Evolutionary conservation across 2,113 vertebrate genomes (phyloP), one percentile per base, ranked within the genome.

Genomic region (Capreolus pygargus): DNA sequence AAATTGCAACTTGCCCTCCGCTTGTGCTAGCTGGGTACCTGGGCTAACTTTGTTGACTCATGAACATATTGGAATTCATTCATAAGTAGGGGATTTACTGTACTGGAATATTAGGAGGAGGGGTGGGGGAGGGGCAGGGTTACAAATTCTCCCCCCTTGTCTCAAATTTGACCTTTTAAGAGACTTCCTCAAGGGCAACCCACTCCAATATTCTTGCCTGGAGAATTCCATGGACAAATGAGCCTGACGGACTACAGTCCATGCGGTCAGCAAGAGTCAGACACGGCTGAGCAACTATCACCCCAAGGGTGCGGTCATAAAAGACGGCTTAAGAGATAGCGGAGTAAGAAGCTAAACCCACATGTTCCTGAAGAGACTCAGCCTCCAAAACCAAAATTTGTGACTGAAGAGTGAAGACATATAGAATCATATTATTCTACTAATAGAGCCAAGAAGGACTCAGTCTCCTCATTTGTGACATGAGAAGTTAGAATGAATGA

Each of bases 141-240:
- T 76, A 54, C 79, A 7, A 7, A 54, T 95, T 89, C 55, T 81
- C 7, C 12, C 23, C 4, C 9, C 52, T 89, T 94, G 36, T 57
- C 25, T 91, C 45, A 93, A 55, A 89, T 94, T 83, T n/a, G 82
- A 52, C 39, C 6, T 87, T 96, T 96, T 25, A 33, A 85, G 91
- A 52, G 55, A 57, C 30, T 30, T 91, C 25, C 30, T 60, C 43
- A 28, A 89, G 25, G 6, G n/a, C 67, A 70, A 39, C 67, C n/a
- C 19, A 70, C n/a, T 70, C n/a, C 67, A 39, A 70, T 21, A 70
- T 39, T 70, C 67, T 70, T 39, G 67, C 19, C n/a, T 39, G n/a
- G n/a, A 70, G 67, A 70, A 39, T 39, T 39, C 19, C 67, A 70
- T 70, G 67, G 19, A 70, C 19, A 70, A 70, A 39, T 39, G 67